These are phyloP conservation scores for Solea solea DNA, from an alignment of 2,113 vertebrate species.

Conservation along the genomic window DNA sequence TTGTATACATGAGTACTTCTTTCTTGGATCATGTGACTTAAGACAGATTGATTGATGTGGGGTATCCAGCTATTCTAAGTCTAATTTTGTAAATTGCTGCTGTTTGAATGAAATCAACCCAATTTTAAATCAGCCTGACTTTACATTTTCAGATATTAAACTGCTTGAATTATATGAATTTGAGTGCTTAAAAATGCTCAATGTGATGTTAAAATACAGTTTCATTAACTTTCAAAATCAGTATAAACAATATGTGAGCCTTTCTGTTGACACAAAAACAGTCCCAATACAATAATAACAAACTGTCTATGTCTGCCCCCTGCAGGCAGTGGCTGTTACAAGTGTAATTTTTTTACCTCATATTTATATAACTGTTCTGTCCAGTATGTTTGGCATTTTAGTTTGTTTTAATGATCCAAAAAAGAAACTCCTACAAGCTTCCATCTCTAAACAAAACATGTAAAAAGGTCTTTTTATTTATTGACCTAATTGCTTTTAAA, in stretches of 20 bases:
- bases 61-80: too few relatives aligned
- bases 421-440: not conserved
- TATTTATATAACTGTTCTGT: not conserved
- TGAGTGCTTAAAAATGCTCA: too few relatives aligned
- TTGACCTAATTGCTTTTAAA: constrained; percentile 5
- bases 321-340: constrained; percentile 6
- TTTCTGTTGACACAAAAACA: constrained; percentile 16
- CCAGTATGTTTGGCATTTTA: not conserved
- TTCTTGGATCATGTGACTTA: too few relatives aligned
- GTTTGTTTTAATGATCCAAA: not conserved
- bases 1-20: too few relatives aligned
- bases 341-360: too few relatives aligned
- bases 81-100: too few relatives aligned
- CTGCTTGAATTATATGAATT: too few relatives aligned
- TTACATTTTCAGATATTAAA: too few relatives aligned
- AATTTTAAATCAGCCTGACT: too few relatives aligned
- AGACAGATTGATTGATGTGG: too few relatives aligned
- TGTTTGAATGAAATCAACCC: too few relatives aligned
- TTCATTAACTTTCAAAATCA: not conserved
- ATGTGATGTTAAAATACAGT: too few relatives aligned
- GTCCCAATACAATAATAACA: constrained; percentile 2
- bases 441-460: constrained; percentile 15
- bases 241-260: constrained; percentile 14
- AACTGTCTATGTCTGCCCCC: constrained; percentile 7
- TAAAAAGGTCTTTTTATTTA: constrained; percentile 6